These are phyloP conservation scores for Anniella stebbinsi DNA, from an alignment of 2,797 vertebrate genomes.

Conservation along the genomic window DNA sequence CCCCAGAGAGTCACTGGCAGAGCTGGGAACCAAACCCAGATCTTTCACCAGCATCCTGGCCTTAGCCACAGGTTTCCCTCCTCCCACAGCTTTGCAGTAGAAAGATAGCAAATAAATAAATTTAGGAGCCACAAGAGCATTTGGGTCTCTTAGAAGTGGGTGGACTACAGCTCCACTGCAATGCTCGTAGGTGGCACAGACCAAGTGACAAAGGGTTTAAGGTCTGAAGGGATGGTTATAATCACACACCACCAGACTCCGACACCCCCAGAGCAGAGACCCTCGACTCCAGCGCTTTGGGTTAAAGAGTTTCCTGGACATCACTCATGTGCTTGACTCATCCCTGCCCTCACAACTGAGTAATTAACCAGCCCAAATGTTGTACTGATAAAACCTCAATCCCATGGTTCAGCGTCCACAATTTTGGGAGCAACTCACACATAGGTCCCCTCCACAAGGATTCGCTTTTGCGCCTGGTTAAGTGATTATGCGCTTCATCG, in stretches of 20 bases:
- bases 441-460: too few relatives aligned
- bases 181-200: constrained; percentile 13
- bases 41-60: constrained; percentile 26
- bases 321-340: constrained; percentile 37
- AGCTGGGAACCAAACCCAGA: constrained; percentile 38
- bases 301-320: constrained; percentile 38
- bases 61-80: constrained; percentile 19
- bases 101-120: constrained; percentile 30
- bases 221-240: constrained; percentile 9
- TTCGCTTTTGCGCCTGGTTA: too few relatives aligned
- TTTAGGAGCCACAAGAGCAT: not conserved
- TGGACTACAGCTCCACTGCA: not conserved
- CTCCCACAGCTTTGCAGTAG: not conserved
- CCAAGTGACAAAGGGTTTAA: not conserved
- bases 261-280: constrained; percentile 7
- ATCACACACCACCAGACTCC: not conserved
- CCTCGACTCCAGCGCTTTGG: not conserved
- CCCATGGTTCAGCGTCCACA: constrained; percentile 12
- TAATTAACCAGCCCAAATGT: constrained; percentile 26
- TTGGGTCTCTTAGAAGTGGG: constrained; percentile 4
- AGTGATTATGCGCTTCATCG: too few relatives aligned
- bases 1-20: constrained; percentile 23
- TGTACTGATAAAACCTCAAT: constrained; percentile 45
- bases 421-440: not conserved
- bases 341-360: constrained; percentile 21